Evolutionary conservation across 1,140 invertebrate genomes (phyloP), one percentile per base, ranked within the genome.

Genomic region (Lepidurus arcticus): DNA sequence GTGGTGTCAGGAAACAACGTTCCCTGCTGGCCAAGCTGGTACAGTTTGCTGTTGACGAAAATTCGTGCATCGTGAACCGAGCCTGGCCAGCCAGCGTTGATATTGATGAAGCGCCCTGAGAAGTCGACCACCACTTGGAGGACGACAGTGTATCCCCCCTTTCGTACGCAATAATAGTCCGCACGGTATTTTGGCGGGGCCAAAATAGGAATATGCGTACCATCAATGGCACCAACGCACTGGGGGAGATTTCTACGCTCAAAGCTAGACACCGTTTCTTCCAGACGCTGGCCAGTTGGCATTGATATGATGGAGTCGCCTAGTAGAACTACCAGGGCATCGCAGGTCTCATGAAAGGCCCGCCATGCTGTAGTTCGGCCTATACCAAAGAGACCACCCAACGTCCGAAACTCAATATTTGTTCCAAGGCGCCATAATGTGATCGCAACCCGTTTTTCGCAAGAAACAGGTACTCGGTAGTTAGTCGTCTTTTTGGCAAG

Each of bases 61-160:
- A 78, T 53, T 74, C 77, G 53, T n/a, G 77, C 77, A 74, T 78
- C 77, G 42, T 78, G 77, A 21, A 78, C 77, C 13, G 45, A 74
- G 24, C 77, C 77, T 8, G 77, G 77, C 16, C 42, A 78, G 34
- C 77, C 77, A 9, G 24, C 77, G 73, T 11, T 24, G 13, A 78
- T 26, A 26, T 78, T 45, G n/a, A 26, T 74, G 24, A 78, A 78
- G 8, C 73, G 53, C 7, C 65, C 65, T 9, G 13, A 26, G 3
- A 24, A n/a, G 24, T 74, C 77, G n/a, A 21, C n/a, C 16, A 74
- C 73, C 8, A n/a, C 77, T 45, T 78, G 77, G 7, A 78, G 65
- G 75, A 74, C 44, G 73, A 78, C 26, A 9, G 77, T n/a, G 45
- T 78, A 77, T 11, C 16, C 10, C 13, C n/a, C 21, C 44, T 76